Evolutionary conservation across 2,888 invertebrate species (phyloP), one percentile per base, ranked within the genome.

Genomic region (Drosophila trichaetosa): DNA sequence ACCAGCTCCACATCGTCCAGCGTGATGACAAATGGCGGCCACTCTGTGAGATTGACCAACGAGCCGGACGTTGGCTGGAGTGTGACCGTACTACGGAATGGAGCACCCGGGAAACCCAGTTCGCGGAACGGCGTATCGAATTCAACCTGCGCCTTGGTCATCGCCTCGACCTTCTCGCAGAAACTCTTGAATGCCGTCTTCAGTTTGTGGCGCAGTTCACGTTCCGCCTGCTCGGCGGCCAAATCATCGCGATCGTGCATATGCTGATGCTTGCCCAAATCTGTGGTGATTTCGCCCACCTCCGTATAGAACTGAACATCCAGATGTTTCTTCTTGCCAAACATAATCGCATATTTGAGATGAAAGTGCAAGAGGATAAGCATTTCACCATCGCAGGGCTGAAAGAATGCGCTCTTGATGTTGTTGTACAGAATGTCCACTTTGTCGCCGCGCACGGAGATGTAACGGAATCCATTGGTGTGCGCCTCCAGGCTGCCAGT

Each of bases 301-400:
- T 99, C 99, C 0, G 99, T 99, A 93, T 99, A 99, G 94, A 99
- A 99, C 93, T 99, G 99, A 7, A 99, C 99, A 94, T 99, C 99
- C 0, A 98, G 96, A 89, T 99, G 99, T 91, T 99, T 99, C 95
- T 99, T 99, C 94, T 99, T 99, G 84, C 99, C 99, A 94, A 99
- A 99, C 97, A 99, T 97, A 76, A 99, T 99, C 34, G 99, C 99
- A 93, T 99, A 98, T 95, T 98, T 99, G 73, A 99, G 95, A 94
- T 99, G 99, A 94, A 99, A 99, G 94, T 99, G 99, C 69, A 99
- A 94, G 33, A 99, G 94, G 91, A 99, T 99, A 69, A 99, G 99
- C 99, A 99, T 99, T 94, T 99, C 99, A 74, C 98, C 98, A 92
- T 99, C 99, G 91, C 99, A 99, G 0, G 99, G 99, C 94, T 99